Evolutionary conservation across 2,797 vertebrate species (phyloP).

Genomic region (Coluber constrictor): DNA sequence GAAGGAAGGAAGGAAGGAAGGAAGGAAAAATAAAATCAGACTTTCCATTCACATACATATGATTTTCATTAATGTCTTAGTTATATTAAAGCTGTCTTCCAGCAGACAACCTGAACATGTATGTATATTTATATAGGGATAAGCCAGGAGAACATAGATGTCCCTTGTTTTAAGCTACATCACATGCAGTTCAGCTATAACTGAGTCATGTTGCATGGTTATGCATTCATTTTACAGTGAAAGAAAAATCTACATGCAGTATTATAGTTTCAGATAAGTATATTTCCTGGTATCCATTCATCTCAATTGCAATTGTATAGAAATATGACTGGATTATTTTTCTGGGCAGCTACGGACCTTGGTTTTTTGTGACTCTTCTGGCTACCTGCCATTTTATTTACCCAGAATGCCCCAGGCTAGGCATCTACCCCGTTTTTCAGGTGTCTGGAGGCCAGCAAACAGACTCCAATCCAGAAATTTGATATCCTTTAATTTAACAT

Average conservation of each 20-base stretch:
- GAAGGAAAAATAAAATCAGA: neutral
- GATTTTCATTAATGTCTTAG: no score
- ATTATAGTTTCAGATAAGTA: neutral
- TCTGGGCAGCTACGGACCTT: neutral
- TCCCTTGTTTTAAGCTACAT: neutral
- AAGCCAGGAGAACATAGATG: neutral
- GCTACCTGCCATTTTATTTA: neutral
- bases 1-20: neutral
- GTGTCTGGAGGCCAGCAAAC: neutral
- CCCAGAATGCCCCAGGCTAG: neutral
- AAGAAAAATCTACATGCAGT: neutral
- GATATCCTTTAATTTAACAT: neutral
- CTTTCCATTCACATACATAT: neutral
- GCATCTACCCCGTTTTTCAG: neutral
- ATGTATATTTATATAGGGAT: neutral
- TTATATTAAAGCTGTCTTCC: neutral
- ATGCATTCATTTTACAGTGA: neutral
- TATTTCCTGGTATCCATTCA: neutral
- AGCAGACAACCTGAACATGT: neutral
- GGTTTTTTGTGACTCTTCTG: neutral
- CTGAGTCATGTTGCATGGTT: neutral
- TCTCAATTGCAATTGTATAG: neutral
- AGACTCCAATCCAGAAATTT: neutral
- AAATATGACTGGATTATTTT: neutral
- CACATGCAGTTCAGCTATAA: neutral